Base-by-base conservation (phyloP, 2,797 vertebrate species). In the Poecilia wingei region DNA sequence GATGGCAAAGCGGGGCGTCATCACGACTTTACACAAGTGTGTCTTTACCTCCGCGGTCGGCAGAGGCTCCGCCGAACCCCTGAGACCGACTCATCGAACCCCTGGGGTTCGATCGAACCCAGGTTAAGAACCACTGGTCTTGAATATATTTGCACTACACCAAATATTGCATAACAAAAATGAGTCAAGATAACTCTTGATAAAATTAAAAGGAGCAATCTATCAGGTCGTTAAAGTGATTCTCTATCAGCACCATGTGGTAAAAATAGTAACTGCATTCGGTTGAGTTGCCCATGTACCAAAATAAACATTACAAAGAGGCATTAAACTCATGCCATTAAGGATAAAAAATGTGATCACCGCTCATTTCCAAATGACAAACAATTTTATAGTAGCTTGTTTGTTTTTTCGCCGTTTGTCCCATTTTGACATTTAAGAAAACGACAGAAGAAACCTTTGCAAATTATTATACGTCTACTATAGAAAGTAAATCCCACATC, bases 241-340 rank as follows among this genome's bases (percentile, higher is more conserved):
- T 79, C 80, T 78, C 80, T 80, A 81, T 80, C 89, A 77, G 90
- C 93, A 87, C 81, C 93, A 64, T 87, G 94, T 93, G 94, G 92
- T n/a, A 75, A 20, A 86, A 83, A 84, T 20, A 72, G 46, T 75
- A 91, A 90, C 66, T 89, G 74, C 72, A 79, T 12, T 2, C 9
- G 49, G 0, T 16, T n/a, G 43, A 51, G 47, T 33, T 33, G 36
- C 1, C 9, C 2, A 59, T 70, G 2, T 18, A 25, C 18, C 0
- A 45, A 66, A 74, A 9, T 13, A 14, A 75, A 39, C 8, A 14
- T 14, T 5, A 61, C 25, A 18, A 70, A 75, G 8, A 33, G 16
- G 3, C 57, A 20, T 18, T 25, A 43, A 18, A 73, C 43, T 10
- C 14, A 39, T 39, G 2, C 0, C 28, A 28, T 68, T 25, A 74